Evolutionary conservation across 2,888 invertebrate species (phyloP).

Genomic region (Xestia c-nigrum): DNA sequence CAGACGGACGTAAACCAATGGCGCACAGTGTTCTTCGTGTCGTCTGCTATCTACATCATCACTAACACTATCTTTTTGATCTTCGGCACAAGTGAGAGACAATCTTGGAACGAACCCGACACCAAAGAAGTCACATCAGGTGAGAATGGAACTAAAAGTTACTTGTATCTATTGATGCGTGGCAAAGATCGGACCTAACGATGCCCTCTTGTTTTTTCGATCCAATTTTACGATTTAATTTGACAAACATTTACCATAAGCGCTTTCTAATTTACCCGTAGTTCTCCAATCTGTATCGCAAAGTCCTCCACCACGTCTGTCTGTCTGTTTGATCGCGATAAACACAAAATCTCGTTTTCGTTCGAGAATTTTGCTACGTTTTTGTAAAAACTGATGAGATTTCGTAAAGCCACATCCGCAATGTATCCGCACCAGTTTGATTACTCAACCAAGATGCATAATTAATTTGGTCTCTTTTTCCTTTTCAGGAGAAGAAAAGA

Average conservation of each 20-base stretch:
- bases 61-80: conserved; percentile 92
- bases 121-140: conserved; percentile 35
- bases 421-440: background rate
- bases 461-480: background rate
- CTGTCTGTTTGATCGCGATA: no score
- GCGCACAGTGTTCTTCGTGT: conserved; percentile 93
- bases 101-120: conserved; percentile 92
- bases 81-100: conserved; percentile 92
- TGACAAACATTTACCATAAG: no score
- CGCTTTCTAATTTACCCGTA: no score
- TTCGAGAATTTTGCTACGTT: background rate
- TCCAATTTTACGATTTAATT: background rate
- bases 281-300: no score
- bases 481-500: conserved; percentile 57
- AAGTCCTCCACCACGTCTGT: no score
- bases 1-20: conserved; percentile 92
- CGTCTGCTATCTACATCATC: conserved; percentile 92
- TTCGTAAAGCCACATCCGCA: background rate
- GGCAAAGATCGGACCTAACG: background rate
- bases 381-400: background rate
- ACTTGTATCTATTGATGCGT: background rate
- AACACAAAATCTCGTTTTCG: no score
- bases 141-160: conserved; percentile 1
- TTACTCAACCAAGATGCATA: background rate
- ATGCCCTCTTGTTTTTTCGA: background rate